A percentile compares a stretch with the other conserved stretches of the same genome.
Evolutionary conservation across 2,888 invertebrate species (phyloP).

Genomic region (Calliopum simillimum): DNA sequence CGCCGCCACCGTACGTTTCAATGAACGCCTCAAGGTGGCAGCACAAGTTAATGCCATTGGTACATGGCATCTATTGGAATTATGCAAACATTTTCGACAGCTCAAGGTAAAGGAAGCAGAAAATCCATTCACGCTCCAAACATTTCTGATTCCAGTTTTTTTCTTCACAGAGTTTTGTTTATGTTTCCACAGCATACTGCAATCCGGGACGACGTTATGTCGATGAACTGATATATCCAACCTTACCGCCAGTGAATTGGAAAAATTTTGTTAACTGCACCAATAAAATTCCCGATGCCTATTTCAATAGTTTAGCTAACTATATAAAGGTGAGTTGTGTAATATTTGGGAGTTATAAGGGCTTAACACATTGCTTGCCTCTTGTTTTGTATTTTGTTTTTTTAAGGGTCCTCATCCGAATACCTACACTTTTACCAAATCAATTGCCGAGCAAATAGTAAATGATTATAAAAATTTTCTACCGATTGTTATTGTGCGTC

Average conservation of each 20-base stretch:
- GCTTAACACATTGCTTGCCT: too few relatives aligned
- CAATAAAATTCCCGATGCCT: slow-evolving; percentile 73
- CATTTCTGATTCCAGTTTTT: background rate
- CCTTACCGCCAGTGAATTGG: slow-evolving; percentile 71
- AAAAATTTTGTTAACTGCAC: slow-evolving; percentile 73
- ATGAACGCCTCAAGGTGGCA: slow-evolving; percentile 89
- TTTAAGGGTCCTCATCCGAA: slow-evolving; percentile 85
- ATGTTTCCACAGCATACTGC: slow-evolving; percentile 96
- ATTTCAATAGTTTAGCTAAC: slow-evolving; percentile 71
- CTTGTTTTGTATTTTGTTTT: too few relatives aligned
- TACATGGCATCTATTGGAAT: slow-evolving; percentile 83
- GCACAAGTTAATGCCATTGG: slow-evolving; percentile 91
- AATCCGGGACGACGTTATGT: slow-evolving; percentile 88
- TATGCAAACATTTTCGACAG: slow-evolving; percentile 84
- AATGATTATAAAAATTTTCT: slow-evolving; percentile 76
- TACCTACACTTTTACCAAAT: slow-evolving; percentile 96
- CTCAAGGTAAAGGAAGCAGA: slow-evolving; percentile 72
- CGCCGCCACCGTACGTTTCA: slow-evolving; percentile 95
- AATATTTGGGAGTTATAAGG: background rate
- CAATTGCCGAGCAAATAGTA: slow-evolving; percentile 89
- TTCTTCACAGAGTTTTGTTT: slow-evolving; percentile 76
- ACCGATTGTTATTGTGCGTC: slow-evolving; percentile 91
- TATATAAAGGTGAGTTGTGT: slow-evolving; percentile 70
- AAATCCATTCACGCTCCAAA: too few relatives aligned
- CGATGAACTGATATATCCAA: slow-evolving; percentile 86